phyloP scores from a whole-genome alignment of 2,888 invertebrate species.

The Halictus quadricinctus region DNA sequence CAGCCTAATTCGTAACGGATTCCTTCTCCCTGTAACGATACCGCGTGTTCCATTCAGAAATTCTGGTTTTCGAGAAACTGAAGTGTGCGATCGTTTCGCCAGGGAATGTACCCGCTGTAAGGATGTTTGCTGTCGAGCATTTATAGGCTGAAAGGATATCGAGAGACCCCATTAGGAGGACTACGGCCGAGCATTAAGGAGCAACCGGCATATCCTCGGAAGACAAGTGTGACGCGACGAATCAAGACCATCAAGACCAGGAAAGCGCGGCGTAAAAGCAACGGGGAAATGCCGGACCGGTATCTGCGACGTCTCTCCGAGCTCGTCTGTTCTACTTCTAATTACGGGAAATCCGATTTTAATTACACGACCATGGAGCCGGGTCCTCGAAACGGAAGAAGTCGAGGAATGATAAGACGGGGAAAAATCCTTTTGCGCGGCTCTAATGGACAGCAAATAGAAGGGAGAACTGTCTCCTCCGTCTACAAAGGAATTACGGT shows the following conservation, averaged over 20 bases:
- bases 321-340: conserved; percentile 63
- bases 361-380: conserved; percentile 65
- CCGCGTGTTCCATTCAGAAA: neutral
- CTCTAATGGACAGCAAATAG: conserved; percentile 50
- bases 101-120: neutral
- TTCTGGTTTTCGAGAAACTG: neutral
- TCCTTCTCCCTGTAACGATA: neutral
- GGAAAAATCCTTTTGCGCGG: conserved; percentile 26
- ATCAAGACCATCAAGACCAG: neutral
- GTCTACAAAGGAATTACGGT: neutral
- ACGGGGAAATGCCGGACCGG: neutral
- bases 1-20: no score
- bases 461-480: neutral
- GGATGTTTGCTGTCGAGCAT: neutral
- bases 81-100: neutral
- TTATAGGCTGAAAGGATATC: conserved; percentile 5
- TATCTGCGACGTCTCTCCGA: conserved; percentile 13
- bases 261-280: neutral
- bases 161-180: neutral
- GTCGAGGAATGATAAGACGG: conserved; percentile 1
- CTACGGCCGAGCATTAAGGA: conserved; percentile 1
- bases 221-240: neutral
- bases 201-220: neutral
- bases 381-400: conserved; percentile 1
- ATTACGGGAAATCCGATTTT: conserved; percentile 74